Evolutionary conservation across 2,888 invertebrate genomes (phyloP), one percentile per base, ranked within the genome.

Genomic region (Drosophila koepferae): DNA sequence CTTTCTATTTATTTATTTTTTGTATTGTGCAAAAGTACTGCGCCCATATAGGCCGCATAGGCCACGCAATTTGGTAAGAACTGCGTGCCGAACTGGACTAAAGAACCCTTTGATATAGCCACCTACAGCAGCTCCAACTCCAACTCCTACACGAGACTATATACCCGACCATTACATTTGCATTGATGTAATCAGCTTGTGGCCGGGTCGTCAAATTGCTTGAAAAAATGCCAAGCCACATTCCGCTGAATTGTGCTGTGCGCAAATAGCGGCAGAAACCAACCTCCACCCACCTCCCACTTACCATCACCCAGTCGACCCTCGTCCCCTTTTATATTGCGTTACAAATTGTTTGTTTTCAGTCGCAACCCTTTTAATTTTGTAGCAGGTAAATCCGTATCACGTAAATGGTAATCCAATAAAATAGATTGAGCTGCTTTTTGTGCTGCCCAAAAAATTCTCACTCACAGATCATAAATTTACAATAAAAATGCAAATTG

Each of bases 161-260:
- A 48, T 38, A 7, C 48, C 34, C 28, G 18, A 51, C 72, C 77
- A 72, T 81, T 58, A 55, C 77, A 90, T 86, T 86, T 90, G 86
- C 90, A 86, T 90, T 86, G 90, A 90, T 86, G 81, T 86, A 90
- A 90, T 86, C 89, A 83, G 89, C 89, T 87, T 86, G 86, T 73
- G 89, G 86, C 65, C 77, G 74, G 62, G 74, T 72, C 66, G 69
- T 72, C 89, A 87, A 85, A 89, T 89, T 80, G 80, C 68, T 82
- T 44, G 49, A 70, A 68, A 74, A 70, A 87, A 77, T 64, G 55
- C 74, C 70, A 65, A 71, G 56, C 65, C 68, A 71, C 83, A 82
- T 76, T 81, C 75, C 79, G 65, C 73, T 66, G 81, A 86, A 84
- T 84, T 75, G 79, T 75, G 79, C 74, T 63, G 61, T 73, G 63